A percentile compares a stretch with the other conserved stretches of the same genome.
Conservation (phyloP, 2,888 invertebrate genomes). For the Acrocera orbiculus region DNA sequence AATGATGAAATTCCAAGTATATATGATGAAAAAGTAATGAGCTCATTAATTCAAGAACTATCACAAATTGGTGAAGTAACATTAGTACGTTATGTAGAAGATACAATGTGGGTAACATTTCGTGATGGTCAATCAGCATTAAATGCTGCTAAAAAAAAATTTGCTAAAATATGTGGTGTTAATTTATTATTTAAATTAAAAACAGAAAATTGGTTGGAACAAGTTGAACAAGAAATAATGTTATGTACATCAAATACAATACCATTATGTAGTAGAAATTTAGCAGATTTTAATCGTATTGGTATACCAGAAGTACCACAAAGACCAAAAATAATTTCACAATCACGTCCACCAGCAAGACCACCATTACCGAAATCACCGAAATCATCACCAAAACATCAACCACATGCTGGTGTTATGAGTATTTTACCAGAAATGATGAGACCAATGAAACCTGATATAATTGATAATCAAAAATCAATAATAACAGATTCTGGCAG, state of each 20-base stretch:
- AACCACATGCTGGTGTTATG: conserved; percentile 37
- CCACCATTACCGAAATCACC: conserved; percentile 39
- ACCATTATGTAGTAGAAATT: conserved; percentile 41
- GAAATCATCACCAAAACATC: conserved; percentile 30
- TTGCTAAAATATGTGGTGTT: conserved; percentile 45
- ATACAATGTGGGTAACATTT: conserved; percentile 82
- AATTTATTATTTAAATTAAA: conserved; percentile 56
- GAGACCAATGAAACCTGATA: conserved; percentile 21
- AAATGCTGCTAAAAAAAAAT: conserved; percentile 42
- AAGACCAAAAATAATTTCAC: conserved; percentile 32
- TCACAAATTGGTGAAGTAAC: conserved; percentile 78
- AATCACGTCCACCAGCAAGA: conserved; percentile 34
- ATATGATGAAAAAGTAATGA: conserved; percentile 67
- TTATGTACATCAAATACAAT: conserved; percentile 73
- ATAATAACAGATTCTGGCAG: too few relatives aligned
- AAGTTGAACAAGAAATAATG: conserved; percentile 65
- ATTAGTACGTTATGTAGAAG: conserved; percentile 75
- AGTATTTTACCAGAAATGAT: conserved; percentile 30
- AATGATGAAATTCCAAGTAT: conserved; percentile 37
- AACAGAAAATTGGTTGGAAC: conserved; percentile 69
- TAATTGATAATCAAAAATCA: too few relatives aligned
- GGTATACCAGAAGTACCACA: conserved; percentile 35
- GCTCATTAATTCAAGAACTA: conserved; percentile 59
- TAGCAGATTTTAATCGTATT: conserved; percentile 24
- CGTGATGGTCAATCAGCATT: conserved; percentile 78